Base-by-base conservation (phyloP, 1,140 invertebrate genomes). In the Bombus haemorrhoidalis region DNA sequence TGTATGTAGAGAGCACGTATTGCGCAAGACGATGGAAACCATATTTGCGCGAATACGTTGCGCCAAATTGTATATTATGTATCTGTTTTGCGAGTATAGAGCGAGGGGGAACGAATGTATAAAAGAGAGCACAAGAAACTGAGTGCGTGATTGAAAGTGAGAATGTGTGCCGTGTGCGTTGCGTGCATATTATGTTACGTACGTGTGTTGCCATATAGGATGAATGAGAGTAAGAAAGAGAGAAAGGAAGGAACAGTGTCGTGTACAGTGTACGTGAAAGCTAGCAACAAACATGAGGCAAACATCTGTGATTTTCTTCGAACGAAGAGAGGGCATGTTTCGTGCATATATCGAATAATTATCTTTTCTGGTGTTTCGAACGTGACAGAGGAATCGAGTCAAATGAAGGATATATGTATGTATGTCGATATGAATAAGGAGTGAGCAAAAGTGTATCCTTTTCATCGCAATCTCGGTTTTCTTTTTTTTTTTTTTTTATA, bases 291-390 rank as follows among this genome's bases (percentile, higher is more conserved):
- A 78, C 39, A 81, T 76, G 82, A 87, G 76, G 82, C 80, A 87
- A 82, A 88, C 66, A 85, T 81, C 90, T 91, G 91, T 91, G 90
- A 91, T 91, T 91, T 86, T 90, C 87, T 87, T 89, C 85, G 79
- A 76, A 77, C 47, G 71, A 80, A 69, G 71, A 71, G 80, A 75
- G 74, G 34, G 71, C 32, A 73, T 87, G 59, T 77, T 81, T 89
- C 75, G 81, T 83, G 81, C 73, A 76, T 68, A 73, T 76, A 43
- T 39, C 28, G 28, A 32, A 76, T n/a, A 66, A 78, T 77, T 69
- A 78, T 78, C 81, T 83, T 77, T 83, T 83, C 81, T 83, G 81
- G 81, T 78, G 74, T 83, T 83, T 78, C 81, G 81, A 18, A 69
- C 74, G 74, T 69, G 81, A 78, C 47, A 37, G 37, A 77, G n/a